Evolutionary conservation across 2,888 invertebrate species (phyloP), one percentile per base, ranked within the genome.

Genomic region (Euplagia quadripunctaria): DNA sequence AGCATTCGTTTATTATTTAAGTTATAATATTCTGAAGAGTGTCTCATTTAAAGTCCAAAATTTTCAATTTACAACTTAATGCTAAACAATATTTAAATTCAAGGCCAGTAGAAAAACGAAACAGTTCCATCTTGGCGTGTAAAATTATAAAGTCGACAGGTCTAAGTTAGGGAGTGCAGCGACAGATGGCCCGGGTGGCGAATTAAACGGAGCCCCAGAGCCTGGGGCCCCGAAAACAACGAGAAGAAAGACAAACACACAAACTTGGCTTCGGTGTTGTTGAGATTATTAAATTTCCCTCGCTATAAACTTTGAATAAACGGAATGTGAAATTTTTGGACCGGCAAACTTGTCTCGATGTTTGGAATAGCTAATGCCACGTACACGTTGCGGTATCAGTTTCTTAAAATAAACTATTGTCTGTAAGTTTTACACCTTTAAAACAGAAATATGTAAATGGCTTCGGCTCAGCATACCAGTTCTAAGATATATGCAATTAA

Each of bases 281-380:
- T 87, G 84, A 88, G 87, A 88, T 91, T 91, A 91, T 91, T 91
- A 91, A 91, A 90, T 91, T 90, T 88, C 85, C 77, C 74, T 74
- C 80, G 82, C 83, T 80, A 87, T 86, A 84, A 89, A 90, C 88
- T 90, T 90, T 88, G 86, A 88, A 89, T 88, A 88, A 89, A 86
- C 87, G 85, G 88, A 84, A 86, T 86, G 83, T 81, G 80, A 87
- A 88, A 88, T 88, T 89, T 89, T 86, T 85, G 86, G 86, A 82
- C 80, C 76, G 83, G 65, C 71, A 58, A 83, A 83, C 83, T 83
- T 83, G 74, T 77, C 82, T 75, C 67, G 74, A 74, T 82, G 80
- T 79, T 83, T 61, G 76, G 83, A 80, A 83, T 83, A 82, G 79
- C 79, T 83, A 83, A 83, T 82, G 79, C 74, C 74, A 69, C 67